Percentiles rank a stretch among this genome's conserved stretches.
Conservation (phyloP, 23 tunicate genomes). For the Diplosoma virens region DNA sequence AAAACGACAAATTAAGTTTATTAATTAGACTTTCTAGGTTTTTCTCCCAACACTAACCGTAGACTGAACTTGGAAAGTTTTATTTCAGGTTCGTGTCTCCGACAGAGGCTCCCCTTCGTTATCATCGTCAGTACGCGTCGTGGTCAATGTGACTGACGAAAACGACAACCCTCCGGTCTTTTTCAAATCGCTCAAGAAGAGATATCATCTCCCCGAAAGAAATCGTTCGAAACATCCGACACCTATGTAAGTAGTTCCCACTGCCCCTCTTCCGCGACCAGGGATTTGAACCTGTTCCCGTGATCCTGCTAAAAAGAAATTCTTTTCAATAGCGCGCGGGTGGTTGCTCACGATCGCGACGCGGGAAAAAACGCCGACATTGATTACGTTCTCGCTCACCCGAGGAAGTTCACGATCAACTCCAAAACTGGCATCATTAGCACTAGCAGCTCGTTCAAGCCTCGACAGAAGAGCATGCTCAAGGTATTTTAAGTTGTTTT, state of each 20-base stretch:
- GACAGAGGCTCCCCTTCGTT: slow-evolving; percentile 40
- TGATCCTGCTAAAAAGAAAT: too few relatives aligned
- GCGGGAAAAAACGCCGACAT: slow-evolving; percentile 35
- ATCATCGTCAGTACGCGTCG: slow-evolving; percentile 29
- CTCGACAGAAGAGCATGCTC: slow-evolving; percentile 2
- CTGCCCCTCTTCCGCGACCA: slow-evolving; percentile 5
- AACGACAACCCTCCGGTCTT: slow-evolving; percentile 70
- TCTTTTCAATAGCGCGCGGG: slow-evolving; percentile 37
- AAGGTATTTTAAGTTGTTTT: slow-evolving; percentile 8
- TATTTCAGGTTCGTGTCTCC: slow-evolving; percentile 38
- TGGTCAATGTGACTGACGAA: slow-evolving; percentile 37
- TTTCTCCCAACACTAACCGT: not conserved
- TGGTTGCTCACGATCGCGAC: slow-evolving; percentile 51
- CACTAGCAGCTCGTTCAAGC: slow-evolving; percentile 21
- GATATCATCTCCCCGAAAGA: slow-evolving; percentile 11
- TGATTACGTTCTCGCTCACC: slow-evolving; percentile 22
- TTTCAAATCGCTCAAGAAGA: not conserved
- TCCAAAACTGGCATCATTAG: slow-evolving; percentile 59
- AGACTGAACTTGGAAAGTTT: not conserved
- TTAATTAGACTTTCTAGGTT: too few relatives aligned
- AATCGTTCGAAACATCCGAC: slow-evolving; percentile 3
- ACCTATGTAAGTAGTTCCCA: slow-evolving; percentile 49
- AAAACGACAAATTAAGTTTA: too few relatives aligned
- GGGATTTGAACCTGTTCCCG: too few relatives aligned
- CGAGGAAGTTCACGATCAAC: slow-evolving; percentile 31